Conservation (phyloP, 1,140 invertebrate species). For the Chymomyza costata region DNA sequence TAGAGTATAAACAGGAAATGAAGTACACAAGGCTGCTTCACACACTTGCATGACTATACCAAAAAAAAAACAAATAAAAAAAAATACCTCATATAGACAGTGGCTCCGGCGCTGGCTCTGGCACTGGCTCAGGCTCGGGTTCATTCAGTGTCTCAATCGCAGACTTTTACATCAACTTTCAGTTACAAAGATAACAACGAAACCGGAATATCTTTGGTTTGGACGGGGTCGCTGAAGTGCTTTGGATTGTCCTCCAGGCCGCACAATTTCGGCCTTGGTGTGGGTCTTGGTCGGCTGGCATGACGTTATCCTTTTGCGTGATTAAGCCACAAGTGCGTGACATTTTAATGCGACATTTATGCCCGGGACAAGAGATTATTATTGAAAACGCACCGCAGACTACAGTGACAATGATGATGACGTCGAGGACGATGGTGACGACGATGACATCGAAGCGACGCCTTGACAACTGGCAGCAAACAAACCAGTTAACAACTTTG, state of each 20-base stretch:
- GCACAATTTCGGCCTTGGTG: conserved; percentile 8
- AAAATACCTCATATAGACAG: too few species aligned
- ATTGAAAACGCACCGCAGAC: conserved; percentile 67
- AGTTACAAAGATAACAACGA: conserved; percentile 28
- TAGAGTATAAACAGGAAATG: too few species aligned
- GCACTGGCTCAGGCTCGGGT: too few species aligned
- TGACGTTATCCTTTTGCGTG: conserved; percentile 64
- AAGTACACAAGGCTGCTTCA: too few species aligned
- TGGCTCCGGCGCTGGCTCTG: too few species aligned
- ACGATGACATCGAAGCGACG: neutral
- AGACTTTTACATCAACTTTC: too few species aligned
- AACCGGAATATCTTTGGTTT: too few species aligned
- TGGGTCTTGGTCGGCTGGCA: conserved; percentile 6
- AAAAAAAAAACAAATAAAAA: too few species aligned
- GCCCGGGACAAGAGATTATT: conserved; percentile 69
- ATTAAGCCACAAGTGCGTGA: conserved; percentile 72
- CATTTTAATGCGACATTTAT: conserved; percentile 73
- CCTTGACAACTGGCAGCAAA: conserved; percentile 48
- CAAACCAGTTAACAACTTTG: conserved; percentile 13
- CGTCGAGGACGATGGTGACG: too few species aligned
- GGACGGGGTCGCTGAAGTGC: conserved; percentile 24
- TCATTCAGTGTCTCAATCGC: conserved; percentile 13
- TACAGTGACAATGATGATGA: conserved; percentile 2
- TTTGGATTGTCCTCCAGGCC: conserved; percentile 21
- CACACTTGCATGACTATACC: too few species aligned